Evolutionary conservation across 2,797 vertebrate genomes (phyloP).

Genomic region (Gymnothorax javanicus): DNA sequence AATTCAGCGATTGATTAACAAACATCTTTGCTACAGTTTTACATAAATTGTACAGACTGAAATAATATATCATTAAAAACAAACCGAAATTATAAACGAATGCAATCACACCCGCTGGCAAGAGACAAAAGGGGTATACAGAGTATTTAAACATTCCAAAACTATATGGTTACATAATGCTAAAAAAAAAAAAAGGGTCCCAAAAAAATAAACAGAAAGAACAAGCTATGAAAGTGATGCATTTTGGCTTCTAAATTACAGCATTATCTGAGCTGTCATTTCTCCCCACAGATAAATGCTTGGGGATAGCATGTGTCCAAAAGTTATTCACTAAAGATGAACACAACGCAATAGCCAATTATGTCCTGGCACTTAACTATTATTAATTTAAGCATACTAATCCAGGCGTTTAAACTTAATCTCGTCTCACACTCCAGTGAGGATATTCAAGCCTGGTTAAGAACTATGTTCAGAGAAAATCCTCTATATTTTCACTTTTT

Average conservation of each 20-base stretch:
- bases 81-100: not conserved
- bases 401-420: slow-evolving; percentile 15
- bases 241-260: slow-evolving; percentile 11
- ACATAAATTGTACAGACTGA: not conserved
- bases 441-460: slow-evolving; percentile 68
- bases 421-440: slow-evolving; percentile 24
- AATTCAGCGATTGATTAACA: not conserved
- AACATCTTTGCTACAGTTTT: slow-evolving; percentile 18
- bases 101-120: not conserved
- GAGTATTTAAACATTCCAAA: slow-evolving; percentile 13
- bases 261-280: not conserved
- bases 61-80: not conserved
- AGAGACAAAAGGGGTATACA: not conserved
- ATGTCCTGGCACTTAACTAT: not conserved
- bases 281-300: slow-evolving; percentile 1
- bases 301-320: not conserved
- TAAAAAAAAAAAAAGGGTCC: not conserved
- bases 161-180: slow-evolving; percentile 11
- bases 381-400: not conserved
- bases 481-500: slow-evolving; percentile 65
- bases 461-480: slow-evolving; percentile 48
- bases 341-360: not conserved
- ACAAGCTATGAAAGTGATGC: not conserved
- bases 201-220: not conserved
- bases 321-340: not conserved